Conservation (phyloP, 2,797 vertebrate species). For the Sebastes elongatus region DNA sequence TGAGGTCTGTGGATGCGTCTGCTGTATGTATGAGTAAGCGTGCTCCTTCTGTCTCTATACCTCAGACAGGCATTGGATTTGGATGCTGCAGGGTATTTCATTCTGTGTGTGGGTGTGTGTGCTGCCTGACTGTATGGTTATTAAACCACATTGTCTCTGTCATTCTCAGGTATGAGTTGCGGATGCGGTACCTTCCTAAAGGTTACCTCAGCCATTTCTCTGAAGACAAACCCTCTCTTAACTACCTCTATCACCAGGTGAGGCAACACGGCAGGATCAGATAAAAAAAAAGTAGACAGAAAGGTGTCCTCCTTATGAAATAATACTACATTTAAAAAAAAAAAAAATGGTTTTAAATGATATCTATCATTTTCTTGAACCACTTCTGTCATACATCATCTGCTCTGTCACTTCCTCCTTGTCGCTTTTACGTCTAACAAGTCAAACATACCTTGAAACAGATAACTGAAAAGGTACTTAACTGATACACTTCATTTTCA, state of each 20-base stretch:
- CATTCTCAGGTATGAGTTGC: conserved; percentile 91
- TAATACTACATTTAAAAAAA: background rate
- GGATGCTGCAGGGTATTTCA: background rate
- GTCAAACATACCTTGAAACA: background rate
- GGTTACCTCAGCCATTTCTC: conserved; percentile 97
- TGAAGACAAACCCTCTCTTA: conserved; percentile 96
- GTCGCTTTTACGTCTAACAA: background rate
- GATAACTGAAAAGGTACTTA: background rate
- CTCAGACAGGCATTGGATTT: background rate
- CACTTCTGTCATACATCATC: background rate
- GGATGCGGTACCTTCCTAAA: conserved; percentile 98
- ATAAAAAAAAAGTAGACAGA: background rate
- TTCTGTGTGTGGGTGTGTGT: background rate
- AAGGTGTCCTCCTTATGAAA: background rate
- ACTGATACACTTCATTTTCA: background rate
- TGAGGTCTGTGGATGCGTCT: conserved; percentile 2
- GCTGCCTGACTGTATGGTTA: background rate
- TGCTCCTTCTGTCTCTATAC: conserved; percentile 1
- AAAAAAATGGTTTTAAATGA: background rate
- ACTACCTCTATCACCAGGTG: conserved; percentile 99
- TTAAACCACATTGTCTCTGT: conserved; percentile 27
- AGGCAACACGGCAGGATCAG: conserved; percentile 2
- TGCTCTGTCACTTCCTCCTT: background rate
- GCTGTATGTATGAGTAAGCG: conserved; percentile 28
- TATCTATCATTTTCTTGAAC: background rate